A percentile compares a stretch with the other conserved stretches of the same genome.
Conservation (phyloP, 2,113 vertebrate genomes). For the Merops nubicus region DNA sequence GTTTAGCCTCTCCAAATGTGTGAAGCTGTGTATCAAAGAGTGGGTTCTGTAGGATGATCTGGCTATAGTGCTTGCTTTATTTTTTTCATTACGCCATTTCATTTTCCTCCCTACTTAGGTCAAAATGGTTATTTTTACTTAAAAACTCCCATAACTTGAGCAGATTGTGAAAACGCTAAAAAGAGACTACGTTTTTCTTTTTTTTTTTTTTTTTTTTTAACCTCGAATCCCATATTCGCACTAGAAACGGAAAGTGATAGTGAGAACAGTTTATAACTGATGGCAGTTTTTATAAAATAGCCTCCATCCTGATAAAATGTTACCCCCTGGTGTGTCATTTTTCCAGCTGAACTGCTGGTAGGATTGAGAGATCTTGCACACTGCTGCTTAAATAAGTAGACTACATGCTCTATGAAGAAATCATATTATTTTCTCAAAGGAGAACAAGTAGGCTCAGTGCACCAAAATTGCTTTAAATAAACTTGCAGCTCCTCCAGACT, state of each 20-base stretch:
- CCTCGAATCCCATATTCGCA: no score
- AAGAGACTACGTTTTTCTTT: neutral
- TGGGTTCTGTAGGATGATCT: neutral
- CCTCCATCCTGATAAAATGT: slow-evolving; percentile 74
- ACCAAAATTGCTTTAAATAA: slow-evolving; percentile 74
- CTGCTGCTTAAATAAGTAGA: slow-evolving; percentile 77
- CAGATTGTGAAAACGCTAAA: neutral
- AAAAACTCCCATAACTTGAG: neutral
- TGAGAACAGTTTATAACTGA: slow-evolving; percentile 63
- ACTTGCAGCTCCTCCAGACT: slow-evolving; percentile 68
- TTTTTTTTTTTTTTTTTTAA: neutral
- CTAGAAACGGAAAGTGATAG: no score
- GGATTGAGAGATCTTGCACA: slow-evolving; percentile 73
- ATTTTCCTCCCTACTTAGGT: neutral
- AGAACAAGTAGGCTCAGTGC: slow-evolving; percentile 70
- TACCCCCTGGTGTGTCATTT: slow-evolving; percentile 67
- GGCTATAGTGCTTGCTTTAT: neutral
- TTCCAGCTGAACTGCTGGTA: slow-evolving; percentile 63
- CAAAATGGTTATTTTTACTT: neutral
- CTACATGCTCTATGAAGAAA: slow-evolving; percentile 69
- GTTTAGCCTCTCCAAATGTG: slow-evolving; percentile 14
- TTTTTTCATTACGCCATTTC: neutral
- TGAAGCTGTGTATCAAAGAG: slow-evolving; percentile 7
- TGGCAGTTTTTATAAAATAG: slow-evolving; percentile 70
- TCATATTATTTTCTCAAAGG: slow-evolving; percentile 77